phyloP scores from a whole-genome alignment of 2,888 invertebrate genomes.

The Drosophila multiciliata region DNA sequence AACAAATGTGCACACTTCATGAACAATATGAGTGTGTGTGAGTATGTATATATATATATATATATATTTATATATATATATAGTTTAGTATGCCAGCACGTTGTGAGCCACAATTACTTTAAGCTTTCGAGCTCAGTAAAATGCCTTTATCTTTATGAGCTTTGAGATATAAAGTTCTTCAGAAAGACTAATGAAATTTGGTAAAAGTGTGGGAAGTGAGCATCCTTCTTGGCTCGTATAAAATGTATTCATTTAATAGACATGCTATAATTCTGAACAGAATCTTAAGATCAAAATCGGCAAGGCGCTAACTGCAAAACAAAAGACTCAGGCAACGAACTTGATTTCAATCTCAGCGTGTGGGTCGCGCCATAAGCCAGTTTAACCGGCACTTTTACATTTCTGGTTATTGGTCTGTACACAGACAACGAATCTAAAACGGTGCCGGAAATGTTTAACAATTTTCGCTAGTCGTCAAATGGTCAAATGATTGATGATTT shows the following conservation, averaged over 20 bases:
- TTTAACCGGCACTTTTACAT: constrained; percentile 46
- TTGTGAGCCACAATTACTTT: constrained; percentile 12
- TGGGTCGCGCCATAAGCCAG: constrained; percentile 34
- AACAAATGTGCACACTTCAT: constrained; percentile 26
- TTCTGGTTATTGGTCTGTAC: constrained; percentile 69
- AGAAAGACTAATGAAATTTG: constrained; percentile 28
- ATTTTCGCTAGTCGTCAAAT: constrained; percentile 55
- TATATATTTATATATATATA: background rate
- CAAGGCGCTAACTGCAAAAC: constrained; percentile 24
- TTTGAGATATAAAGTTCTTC: constrained; percentile 38
- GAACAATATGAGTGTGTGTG: background rate
- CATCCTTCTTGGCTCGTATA: constrained; percentile 32
- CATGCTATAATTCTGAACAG: constrained; percentile 10
- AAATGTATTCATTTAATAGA: constrained; percentile 29
- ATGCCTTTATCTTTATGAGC: constrained; percentile 32
- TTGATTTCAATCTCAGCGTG: constrained; percentile 36
- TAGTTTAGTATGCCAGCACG: constrained; percentile 62
- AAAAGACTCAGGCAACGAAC: constrained; percentile 63
- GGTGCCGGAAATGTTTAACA: constrained; percentile 58
- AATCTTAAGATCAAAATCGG: constrained; percentile 29
- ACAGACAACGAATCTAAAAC: constrained; percentile 13
- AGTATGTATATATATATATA: background rate
- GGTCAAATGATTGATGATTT: constrained; percentile 51
- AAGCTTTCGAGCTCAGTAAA: background rate
- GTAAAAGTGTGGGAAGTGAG: constrained; percentile 7